Evolutionary conservation across 2,888 invertebrate species (phyloP), one percentile per base, ranked within the genome.

Genomic region (Drosophila eohydei): DNA sequence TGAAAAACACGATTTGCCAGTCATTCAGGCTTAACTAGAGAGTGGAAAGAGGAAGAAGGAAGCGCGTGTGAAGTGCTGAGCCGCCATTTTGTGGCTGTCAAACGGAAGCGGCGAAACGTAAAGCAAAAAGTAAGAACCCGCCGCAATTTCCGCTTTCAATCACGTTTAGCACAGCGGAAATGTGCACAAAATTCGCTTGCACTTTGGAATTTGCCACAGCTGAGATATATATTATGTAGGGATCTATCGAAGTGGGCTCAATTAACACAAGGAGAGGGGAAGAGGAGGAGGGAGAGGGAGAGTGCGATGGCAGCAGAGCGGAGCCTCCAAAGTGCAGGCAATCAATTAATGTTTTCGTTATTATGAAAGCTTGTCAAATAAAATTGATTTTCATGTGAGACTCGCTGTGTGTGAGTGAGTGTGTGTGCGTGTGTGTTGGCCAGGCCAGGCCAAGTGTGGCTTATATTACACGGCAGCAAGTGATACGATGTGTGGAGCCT

Each of bases 111-210:
- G 57, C 58, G 58, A 71, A 69, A 50, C 56, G 46, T 48, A 57
- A 55, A 66, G 78, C 60, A 66, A 74, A 74, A 50, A 46, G 64
- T 54, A 81, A 40, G 62, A 69, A 62, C 78, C 61, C 67, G 81
- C 72, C 65, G 70, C 74, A 86, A 87, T 87, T 87, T 87, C 86
- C 86, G 87, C 71, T 78, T 80, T 87, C 81, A 87, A 86, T 88
- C 78, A 84, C 73, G 72, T 77, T 86, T 71, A 76, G 80, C 74
- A 64, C 65, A 54, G 55, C 80, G 88, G 88, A 85, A 84, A 84
- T 84, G 81, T 83, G 72, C 50, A 77, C 77, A 58, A 60, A 74
- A 68, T 77, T 80, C 54, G 60, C 56, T 60, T 56, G 73, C 67
- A 55, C 28, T 58, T 56, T 56, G 26, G 4, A 44, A 57, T 56